Evolutionary conservation across 2,888 invertebrate species (phyloP), one percentile per base, ranked within the genome.

Genomic region (Cotesia congregata): DNA sequence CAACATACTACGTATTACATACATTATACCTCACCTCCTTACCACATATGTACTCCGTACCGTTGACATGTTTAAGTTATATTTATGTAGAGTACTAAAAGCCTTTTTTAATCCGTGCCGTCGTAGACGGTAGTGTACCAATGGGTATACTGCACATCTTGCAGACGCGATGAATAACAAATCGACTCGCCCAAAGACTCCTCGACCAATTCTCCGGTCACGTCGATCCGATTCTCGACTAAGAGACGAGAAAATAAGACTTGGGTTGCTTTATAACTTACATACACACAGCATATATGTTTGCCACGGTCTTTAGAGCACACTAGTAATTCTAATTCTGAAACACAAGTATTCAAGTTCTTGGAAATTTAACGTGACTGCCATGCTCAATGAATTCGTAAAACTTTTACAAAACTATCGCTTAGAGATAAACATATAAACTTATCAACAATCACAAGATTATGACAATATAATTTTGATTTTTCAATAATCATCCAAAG

Each of bases 321-420:
- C 50, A 50, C 38, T 5, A 77, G 79, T 79, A 73, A 81, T 81
- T 79, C 78, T 79, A 79, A 81, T 81, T 81, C 79, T 77, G 76
- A 68, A 77, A 77, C 77, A 76, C 75, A 40, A 75, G 78, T 75
- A 79, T 78, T 81, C 78, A 75, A 77, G 79, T 78, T 78, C 76
- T 77, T 72, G 77, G 78, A 79, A 79, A 77, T 79, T 67, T 77
- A 77, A 79, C 78, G 79, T 79, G 78, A 76, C 67, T 71, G 75
- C 68, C 77, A 79, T 81, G 74, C 77, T 38, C 7, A 77, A 80
- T 77, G 67, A 76, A 61, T 38, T 61, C 9, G 15, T 38, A 61
- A 61, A 62, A 38, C 60, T 39, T 62, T 65, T 65, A 65, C 65
- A 65, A 65, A 65, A 65, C 65, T 20, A 65, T 65, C 65, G 65